These are phyloP conservation scores for Tragelaphus eurycerus DNA, from an alignment of 2,797 vertebrate genomes.

Conservation along the genomic window DNA sequence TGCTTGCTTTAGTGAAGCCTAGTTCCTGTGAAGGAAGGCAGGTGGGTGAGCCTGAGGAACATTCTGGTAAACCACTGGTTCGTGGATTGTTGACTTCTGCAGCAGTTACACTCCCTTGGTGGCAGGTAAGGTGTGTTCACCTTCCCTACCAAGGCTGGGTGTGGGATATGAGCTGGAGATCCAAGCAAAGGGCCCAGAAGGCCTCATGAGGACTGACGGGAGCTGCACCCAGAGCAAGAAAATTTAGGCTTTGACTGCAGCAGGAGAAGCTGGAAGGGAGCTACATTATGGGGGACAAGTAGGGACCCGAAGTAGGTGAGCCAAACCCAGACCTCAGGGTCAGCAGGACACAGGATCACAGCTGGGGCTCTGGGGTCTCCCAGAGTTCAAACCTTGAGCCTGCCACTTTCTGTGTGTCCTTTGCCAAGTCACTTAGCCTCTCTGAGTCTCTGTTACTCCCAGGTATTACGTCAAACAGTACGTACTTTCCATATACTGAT, in stretches of 20 bases:
- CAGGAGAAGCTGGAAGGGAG: neutral
- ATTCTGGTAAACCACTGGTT: neutral
- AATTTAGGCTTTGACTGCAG: neutral
- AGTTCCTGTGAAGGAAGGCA: neutral
- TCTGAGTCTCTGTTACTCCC: neutral
- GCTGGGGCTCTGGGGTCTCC: neutral
- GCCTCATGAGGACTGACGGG: neutral
- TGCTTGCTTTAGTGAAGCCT: neutral
- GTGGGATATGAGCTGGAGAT: neutral
- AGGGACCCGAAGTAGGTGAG: neutral
- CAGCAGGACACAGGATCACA: neutral
- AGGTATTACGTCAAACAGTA: neutral
- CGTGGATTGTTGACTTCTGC: neutral
- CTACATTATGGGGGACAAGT: neutral
- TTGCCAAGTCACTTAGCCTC: neutral
- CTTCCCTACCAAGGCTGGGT: neutral
- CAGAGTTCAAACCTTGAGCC: neutral
- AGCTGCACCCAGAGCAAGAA: neutral
- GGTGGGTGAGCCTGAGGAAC: neutral
- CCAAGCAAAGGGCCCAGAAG: neutral
- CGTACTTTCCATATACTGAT: neutral
- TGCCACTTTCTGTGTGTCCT: neutral
- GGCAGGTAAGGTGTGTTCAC: neutral
- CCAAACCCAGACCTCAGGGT: neutral
- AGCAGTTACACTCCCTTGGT: neutral